Evolutionary conservation across 2,888 invertebrate genomes (phyloP).

Genomic region (Laspeyria flexula): DNA sequence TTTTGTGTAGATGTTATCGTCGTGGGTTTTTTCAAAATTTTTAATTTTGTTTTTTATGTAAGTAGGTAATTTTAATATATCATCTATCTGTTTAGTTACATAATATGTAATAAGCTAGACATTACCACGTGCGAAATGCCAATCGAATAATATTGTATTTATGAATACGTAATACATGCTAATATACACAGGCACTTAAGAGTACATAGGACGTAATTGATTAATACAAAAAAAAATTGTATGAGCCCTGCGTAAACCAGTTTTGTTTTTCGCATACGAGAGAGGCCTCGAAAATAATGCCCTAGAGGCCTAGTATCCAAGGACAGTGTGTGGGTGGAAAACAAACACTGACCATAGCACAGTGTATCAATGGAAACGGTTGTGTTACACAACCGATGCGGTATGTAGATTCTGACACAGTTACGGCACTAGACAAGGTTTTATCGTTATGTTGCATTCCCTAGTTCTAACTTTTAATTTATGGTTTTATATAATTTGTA

Average conservation of each 20-base stretch:
- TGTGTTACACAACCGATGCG: conserved; percentile 27
- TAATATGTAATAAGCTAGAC: too few species aligned
- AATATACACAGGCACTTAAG: too few species aligned
- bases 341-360: background rate
- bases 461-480: conserved; percentile 14
- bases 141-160: too few species aligned
- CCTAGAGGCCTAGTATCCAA: background rate
- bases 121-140: too few species aligned
- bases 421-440: conserved; percentile 25
- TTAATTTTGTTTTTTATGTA: too few species aligned
- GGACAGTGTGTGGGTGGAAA: conserved; percentile 1
- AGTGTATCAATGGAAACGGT: conserved; percentile 30
- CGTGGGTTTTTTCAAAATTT: too few species aligned
- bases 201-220: too few species aligned
- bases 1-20: too few species aligned
- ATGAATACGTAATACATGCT: too few species aligned
- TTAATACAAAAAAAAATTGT: background rate
- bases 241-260: background rate
- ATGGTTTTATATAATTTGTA: background rate
- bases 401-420: conserved; percentile 45
- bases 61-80: too few species aligned
- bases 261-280: background rate
- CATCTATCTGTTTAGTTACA: too few species aligned
- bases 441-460: conserved; percentile 12
- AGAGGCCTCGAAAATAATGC: background rate